Evolutionary conservation across 2,113 vertebrate genomes (phyloP), one percentile per base, ranked within the genome.

Genomic region (Gadus macrocephalus): DNA sequence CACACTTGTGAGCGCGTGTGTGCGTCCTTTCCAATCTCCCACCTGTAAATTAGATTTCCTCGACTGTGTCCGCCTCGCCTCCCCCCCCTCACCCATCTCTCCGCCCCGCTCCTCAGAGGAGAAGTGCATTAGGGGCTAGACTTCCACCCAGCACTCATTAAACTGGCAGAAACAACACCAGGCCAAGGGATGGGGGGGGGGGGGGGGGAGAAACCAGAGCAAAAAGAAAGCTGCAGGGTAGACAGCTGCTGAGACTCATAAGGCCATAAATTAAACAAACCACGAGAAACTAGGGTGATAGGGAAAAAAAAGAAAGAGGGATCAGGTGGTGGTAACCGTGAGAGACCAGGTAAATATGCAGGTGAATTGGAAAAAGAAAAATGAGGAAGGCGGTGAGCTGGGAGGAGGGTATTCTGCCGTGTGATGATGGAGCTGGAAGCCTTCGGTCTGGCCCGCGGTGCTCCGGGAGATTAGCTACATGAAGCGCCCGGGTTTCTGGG

Each of bases 31-130:
- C 27, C 65, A 78, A 68, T 75, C 69, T 65, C 63, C 63, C 15
- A 42, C 35, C 65, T 81, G 68, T 77, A 76, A 82, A 81, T 81
- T 72, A 65, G 35, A 76, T 82, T 84, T 74, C 16, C 22, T 65
- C n/a, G 60, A 68, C 55, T 42, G 62, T 53, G 73, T 35, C 69
- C 65, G 68, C 28, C 62, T 72, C 38, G 68, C 74, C 72, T 53
- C 68, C 62, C 42, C 22, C 17, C 15, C 55, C 56, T 66, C 27
- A 38, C 72, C 69, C 67, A 64, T 49, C 68, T 55, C 42, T 14
- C 42, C 42, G 42, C 59, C 62, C 42, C 66, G 3, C 35, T 55
- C 64, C 66, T 20, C 25, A n/a, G 55, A 69, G 66, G 7, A 62
- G 16, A 27, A 31, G 25, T 1, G 20, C 61, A 64, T 62, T 0